phyloP scores from a whole-genome alignment of 2,888 invertebrate species.

The Candidula unifasciata region DNA sequence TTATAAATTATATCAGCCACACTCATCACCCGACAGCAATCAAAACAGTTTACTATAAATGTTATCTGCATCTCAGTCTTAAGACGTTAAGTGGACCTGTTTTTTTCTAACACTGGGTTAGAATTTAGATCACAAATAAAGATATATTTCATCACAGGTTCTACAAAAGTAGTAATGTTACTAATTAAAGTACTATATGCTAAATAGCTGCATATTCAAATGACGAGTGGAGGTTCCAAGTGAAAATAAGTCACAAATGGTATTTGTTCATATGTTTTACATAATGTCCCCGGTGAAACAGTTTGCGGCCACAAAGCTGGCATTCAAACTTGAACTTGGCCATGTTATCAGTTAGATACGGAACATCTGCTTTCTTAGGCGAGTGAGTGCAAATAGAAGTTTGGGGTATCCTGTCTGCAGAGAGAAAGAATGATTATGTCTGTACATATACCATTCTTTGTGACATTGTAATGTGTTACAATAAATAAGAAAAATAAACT shows the following conservation, averaged over 20 bases:
- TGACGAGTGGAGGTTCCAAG: background rate
- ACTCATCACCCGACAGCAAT: too few species aligned
- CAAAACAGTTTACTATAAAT: too few species aligned
- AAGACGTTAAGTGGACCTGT: too few species aligned
- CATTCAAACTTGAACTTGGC: conserved; percentile 50
- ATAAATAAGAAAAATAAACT: too few species aligned
- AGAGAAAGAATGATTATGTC: conserved; percentile 43
- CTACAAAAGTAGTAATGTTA: background rate
- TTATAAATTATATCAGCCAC: too few species aligned
- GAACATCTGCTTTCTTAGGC: conserved; percentile 36
- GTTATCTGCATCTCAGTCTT: too few species aligned
- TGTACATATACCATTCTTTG: conserved; percentile 29
- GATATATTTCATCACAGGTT: background rate
- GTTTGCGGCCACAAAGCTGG: conserved; percentile 47
- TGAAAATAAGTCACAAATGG: background rate
- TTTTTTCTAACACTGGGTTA: too few species aligned
- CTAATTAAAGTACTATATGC: background rate
- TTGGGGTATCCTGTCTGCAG: conserved; percentile 36
- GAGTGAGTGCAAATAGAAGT: conserved; percentile 37
- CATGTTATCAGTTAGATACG: conserved; percentile 33
- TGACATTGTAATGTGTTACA: too few species aligned
- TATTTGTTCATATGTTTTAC: conserved; percentile 41
- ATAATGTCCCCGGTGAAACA: conserved; percentile 47
- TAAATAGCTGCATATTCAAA: background rate
- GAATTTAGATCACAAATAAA: background rate